Evolutionary conservation across 2,888 invertebrate species (phyloP), one percentile per base, ranked within the genome.

Genomic region (Exephanes ischioxanthus): DNA sequence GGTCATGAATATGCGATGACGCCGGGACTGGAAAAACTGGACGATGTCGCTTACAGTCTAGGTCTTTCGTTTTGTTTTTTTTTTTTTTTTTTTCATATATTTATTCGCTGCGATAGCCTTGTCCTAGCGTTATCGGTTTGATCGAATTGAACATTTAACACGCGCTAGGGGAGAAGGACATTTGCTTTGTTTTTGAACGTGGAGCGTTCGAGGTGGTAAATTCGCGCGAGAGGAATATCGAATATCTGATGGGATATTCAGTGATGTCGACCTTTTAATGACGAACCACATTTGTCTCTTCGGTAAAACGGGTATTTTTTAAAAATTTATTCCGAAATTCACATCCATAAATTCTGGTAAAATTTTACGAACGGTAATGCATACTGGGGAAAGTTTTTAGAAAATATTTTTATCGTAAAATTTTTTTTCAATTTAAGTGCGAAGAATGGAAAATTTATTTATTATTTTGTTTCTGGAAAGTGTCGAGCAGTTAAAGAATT

Each of bases 1-100:
- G 86, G 73, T 83, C 85, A 87, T 91, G 91, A 91, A 91, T 91
- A 90, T 90, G 90, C 91, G 90, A 91, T 89, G 89, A 88, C 85
- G 90, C 86, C 87, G 89, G 87, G 87, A 88, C 87, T 88, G 84
- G 85, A 90, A 90, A 88, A 85, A 87, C 84, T 80, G 87, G 71
- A 79, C 79, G 83, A 61, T 33, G 71, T 80, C 63, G 16, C 19
- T 14, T 33, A 58, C 19, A 51, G 16, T 73, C 68, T 61, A 30
- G 9, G 37, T 51, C 16, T 55, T 55, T 77, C 48, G n/a, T 72
- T 48, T 48, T 33, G 5, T n/a, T 22, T 22, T 22, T 22, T 22
- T 22, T 22, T 37, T 37, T 5, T 37, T 37, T 37, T 37, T 37
- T 37, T 37, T 72, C 55, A n/a, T 55, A 55, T 67, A 33, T 37